A percentile compares a stretch with the other conserved stretches of the same genome.
phyloP scores from a whole-genome alignment of 2,888 invertebrate species.

The Malthinus flaveolus region DNA sequence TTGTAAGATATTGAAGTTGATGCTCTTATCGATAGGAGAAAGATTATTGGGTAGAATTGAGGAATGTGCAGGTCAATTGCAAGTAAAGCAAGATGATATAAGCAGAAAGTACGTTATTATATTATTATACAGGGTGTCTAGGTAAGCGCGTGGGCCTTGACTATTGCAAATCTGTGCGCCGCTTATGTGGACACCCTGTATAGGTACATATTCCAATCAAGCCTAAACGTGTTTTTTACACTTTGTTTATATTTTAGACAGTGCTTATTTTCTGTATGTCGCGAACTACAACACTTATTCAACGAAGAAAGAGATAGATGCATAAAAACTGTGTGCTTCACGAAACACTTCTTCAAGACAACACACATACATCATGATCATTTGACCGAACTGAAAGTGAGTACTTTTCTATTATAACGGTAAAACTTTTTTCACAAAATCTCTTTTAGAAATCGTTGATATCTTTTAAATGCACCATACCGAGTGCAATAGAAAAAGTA shows the following conservation, averaged over 20 bases:
- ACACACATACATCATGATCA: constrained; percentile 30
- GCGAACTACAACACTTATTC: constrained; percentile 79
- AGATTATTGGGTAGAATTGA: constrained; percentile 55
- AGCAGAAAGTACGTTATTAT: constrained; percentile 44
- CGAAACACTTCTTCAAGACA: constrained; percentile 65
- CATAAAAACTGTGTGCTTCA: constrained; percentile 79
- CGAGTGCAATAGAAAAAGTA: constrained; percentile 60
- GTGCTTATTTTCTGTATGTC: constrained; percentile 66
- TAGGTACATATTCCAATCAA: no score
- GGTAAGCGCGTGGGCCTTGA: no score
- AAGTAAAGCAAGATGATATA: constrained; percentile 45
- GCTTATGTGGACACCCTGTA: no score
- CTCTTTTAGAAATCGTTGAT: constrained; percentile 53
- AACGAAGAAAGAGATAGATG: constrained; percentile 78
- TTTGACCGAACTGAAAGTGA: constrained; percentile 35
- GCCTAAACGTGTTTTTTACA: neutral
- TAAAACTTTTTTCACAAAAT: neutral
- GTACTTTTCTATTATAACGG: neutral
- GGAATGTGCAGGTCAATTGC: constrained; percentile 46
- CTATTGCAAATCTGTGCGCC: neutral
- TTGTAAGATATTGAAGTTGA: constrained; percentile 60
- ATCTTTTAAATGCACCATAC: constrained; percentile 61
- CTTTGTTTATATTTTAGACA: constrained; percentile 53
- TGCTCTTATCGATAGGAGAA: constrained; percentile 56
- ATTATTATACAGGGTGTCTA: constrained; percentile 19